Conservation (phyloP, 2,888 invertebrate species). For the Piscicola geometra region DNA sequence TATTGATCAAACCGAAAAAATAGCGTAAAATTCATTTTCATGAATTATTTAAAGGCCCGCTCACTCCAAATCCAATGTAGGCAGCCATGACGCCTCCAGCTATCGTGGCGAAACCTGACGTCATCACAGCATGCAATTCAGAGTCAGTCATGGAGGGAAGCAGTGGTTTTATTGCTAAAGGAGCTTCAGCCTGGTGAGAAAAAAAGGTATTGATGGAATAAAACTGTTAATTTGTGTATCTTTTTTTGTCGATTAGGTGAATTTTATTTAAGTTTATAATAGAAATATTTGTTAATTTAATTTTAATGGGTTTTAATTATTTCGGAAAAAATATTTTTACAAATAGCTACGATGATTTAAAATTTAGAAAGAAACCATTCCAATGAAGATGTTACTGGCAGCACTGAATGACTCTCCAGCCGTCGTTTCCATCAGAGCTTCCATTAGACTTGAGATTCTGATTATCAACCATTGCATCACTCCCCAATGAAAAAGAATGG, state of each 20-base stretch:
- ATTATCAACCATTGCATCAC: conserved; percentile 1
- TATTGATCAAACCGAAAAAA: background rate
- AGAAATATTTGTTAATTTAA: no score
- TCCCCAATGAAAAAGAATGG: background rate
- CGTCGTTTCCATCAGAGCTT: background rate
- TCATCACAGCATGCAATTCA: conserved; percentile 87
- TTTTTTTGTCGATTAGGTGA: no score
- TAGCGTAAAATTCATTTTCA: no score
- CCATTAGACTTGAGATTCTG: background rate
- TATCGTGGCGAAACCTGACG: conserved; percentile 90
- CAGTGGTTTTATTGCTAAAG: conserved; percentile 82
- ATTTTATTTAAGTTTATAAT: no score
- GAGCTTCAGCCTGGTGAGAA: conserved; percentile 85
- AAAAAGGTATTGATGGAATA: no score
- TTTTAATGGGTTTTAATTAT: no score
- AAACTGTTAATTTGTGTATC: no score
- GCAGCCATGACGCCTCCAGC: conserved; percentile 81
- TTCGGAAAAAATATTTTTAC: no score
- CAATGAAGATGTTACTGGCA: background rate
- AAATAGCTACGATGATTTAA: no score
- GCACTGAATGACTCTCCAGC: background rate
- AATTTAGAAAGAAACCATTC: background rate
- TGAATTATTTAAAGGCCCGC: no score
- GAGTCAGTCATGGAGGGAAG: conserved; percentile 76
- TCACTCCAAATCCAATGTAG: conserved; percentile 79